Evolutionary conservation across 2,113 vertebrate genomes (phyloP).

Genomic region (Scalopus aquaticus): DNA sequence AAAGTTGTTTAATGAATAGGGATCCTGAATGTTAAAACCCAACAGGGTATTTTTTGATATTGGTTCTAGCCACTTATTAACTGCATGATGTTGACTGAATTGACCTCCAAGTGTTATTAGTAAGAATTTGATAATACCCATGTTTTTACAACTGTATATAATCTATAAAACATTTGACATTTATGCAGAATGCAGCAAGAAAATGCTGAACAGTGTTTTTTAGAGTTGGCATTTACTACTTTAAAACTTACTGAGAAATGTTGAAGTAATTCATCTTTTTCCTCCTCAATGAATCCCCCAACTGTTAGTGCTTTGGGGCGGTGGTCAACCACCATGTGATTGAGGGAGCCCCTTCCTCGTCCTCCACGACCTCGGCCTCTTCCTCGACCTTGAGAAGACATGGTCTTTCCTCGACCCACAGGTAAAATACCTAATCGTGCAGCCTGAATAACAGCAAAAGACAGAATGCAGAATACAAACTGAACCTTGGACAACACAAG

Average conservation of each 20-base stretch:
- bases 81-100: not conserved
- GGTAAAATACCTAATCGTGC: conserved; percentile 94
- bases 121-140: conserved; percentile 33
- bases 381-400: conserved; percentile 83
- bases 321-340: conserved; percentile 99
- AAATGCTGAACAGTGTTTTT: conserved; percentile 47
- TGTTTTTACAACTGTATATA: conserved; percentile 53
- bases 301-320: conserved; percentile 93
- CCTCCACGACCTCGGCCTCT: conserved; percentile 91
- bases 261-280: conserved; percentile 96
- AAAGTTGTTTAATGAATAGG: not conserved
- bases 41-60: not conserved
- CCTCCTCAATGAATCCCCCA: conserved; percentile 92
- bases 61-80: not conserved
- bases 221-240: conserved; percentile 1
- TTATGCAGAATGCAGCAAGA: not conserved
- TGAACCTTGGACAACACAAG: not conserved
- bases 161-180: conserved; percentile 49
- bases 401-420: conserved; percentile 89
- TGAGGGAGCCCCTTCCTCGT: conserved; percentile 87
- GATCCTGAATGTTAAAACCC: not conserved
- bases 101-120: conserved; percentile 51
- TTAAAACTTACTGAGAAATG: conserved; percentile 94
- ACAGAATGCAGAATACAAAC: not conserved
- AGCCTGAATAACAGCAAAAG: conserved; percentile 85